Conservation (phyloP, 2,888 invertebrate genomes). For the Hetaerina titia region DNA sequence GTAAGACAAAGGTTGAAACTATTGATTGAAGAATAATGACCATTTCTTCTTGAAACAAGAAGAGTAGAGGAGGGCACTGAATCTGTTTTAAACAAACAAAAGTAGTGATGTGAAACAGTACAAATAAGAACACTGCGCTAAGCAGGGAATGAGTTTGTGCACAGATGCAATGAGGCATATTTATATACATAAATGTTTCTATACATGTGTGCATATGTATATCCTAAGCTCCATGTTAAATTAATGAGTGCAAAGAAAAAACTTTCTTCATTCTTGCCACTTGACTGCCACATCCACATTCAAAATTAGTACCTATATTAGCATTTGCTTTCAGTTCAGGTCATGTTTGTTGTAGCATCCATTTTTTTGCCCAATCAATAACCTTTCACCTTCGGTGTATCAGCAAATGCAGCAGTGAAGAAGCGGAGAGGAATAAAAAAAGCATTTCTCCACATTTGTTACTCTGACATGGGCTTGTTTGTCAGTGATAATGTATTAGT, state of each 20-base stretch:
- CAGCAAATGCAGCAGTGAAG: too few species aligned
- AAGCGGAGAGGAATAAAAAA: too few species aligned
- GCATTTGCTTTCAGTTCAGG: too few species aligned
- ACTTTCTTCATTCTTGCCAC: too few species aligned
- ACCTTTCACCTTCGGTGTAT: too few species aligned
- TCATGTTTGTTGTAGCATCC: too few species aligned
- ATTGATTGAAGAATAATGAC: neutral
- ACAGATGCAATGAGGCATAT: neutral
- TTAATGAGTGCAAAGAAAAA: too few species aligned
- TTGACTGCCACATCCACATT: too few species aligned
- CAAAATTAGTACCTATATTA: too few species aligned
- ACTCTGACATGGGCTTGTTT: neutral
- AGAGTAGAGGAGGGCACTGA: neutral
- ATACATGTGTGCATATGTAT: neutral
- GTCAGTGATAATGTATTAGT: neutral
- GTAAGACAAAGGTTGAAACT: neutral
- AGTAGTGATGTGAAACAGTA: neutral
- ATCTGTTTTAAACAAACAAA: neutral
- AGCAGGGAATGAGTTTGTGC: neutral
- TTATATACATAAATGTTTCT: neutral
- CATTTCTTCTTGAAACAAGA: neutral
- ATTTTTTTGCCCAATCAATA: too few species aligned
- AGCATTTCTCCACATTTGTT: neutral
- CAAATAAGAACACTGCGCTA: neutral
- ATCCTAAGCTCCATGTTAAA: too few species aligned